Conservation (phyloP, 2,888 invertebrate genomes). For the Frankliniella fusca region DNA sequence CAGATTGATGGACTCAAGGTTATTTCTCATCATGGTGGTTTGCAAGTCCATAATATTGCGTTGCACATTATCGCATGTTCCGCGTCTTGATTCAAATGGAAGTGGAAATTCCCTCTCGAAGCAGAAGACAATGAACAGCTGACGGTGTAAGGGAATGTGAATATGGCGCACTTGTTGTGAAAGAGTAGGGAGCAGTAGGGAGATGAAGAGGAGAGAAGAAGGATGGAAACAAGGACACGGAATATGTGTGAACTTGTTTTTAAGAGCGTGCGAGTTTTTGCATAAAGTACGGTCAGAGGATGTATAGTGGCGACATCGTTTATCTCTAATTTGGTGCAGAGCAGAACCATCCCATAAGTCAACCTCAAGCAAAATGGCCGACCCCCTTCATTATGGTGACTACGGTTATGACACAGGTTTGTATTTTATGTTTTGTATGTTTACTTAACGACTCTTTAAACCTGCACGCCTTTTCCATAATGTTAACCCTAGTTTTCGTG, state of each 20-base stretch:
- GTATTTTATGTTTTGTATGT: background rate
- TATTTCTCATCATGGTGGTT: background rate
- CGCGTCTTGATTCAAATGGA: background rate
- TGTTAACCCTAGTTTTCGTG: too few species aligned
- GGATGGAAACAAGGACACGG: background rate
- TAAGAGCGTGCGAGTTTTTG: background rate
- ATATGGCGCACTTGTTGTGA: background rate
- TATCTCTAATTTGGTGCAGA: too few species aligned
- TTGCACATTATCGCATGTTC: background rate
- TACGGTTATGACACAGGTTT: conserved; percentile 22
- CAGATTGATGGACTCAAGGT: background rate
- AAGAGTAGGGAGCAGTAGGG: background rate
- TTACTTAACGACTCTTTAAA: too few species aligned
- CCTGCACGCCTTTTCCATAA: too few species aligned
- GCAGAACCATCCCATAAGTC: background rate
- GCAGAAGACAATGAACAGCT: background rate
- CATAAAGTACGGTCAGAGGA: background rate
- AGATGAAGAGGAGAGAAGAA: background rate
- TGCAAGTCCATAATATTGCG: background rate
- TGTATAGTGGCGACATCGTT: background rate
- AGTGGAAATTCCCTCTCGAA: background rate
- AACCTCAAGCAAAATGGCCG: background rate
- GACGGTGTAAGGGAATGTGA: background rate
- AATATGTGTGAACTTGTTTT: background rate
- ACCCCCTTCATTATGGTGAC: conserved; percentile 3